Percentiles rank a stretch among this genome's conserved stretches.
These are phyloP conservation scores for Bombus sibiricus DNA, from an alignment of 1,140 invertebrate genomes.

Conservation along the genomic window DNA sequence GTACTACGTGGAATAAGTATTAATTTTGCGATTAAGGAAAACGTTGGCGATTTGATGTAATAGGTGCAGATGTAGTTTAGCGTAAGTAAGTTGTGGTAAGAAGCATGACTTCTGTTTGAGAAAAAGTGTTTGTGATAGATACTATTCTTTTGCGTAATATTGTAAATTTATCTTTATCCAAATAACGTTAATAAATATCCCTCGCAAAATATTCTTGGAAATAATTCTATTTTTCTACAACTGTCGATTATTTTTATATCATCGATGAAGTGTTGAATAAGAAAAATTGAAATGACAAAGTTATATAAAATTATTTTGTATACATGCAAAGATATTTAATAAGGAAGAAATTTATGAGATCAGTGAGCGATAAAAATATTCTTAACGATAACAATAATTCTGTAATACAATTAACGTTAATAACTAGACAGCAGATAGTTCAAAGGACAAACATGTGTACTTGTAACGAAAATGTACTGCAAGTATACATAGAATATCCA, in stretches of 20 bases:
- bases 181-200: not conserved
- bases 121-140: not conserved
- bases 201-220: not conserved
- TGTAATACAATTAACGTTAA: too few relatives aligned
- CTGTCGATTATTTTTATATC: too few relatives aligned
- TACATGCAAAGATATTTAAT: too few relatives aligned
- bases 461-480: too few relatives aligned
- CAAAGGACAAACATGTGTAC: too few relatives aligned
- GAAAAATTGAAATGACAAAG: not conserved
- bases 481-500: too few relatives aligned
- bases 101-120: not conserved
- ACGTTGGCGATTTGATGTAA: not conserved
- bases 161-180: not conserved
- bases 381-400: too few relatives aligned
- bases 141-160: not conserved
- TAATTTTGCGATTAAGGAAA: not conserved
- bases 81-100: not conserved
- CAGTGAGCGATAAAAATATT: too few relatives aligned
- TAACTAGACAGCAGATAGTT: too few relatives aligned
- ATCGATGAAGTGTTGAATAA: not conserved
- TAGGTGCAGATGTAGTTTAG: not conserved
- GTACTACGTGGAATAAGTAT: not conserved
- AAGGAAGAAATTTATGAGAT: too few relatives aligned
- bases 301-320: too few relatives aligned
- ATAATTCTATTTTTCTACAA: not conserved